phyloP scores from a whole-genome alignment of 2,113 vertebrate species.

The Proterorhinus semilunaris region DNA sequence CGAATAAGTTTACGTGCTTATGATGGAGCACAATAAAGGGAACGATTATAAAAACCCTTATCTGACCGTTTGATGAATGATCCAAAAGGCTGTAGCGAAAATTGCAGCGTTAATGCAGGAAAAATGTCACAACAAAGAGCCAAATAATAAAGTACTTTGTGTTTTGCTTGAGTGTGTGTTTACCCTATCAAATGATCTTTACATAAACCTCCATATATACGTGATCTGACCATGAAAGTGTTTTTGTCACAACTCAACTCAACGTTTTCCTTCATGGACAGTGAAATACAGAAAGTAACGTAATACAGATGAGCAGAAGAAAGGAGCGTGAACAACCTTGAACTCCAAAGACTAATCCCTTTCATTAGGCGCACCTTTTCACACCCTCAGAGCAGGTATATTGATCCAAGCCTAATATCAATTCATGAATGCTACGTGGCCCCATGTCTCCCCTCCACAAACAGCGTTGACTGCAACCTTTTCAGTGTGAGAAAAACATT shows the following conservation, averaged over 20 bases:
- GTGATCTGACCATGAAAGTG: not conserved
- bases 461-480: slow-evolving; percentile 29
- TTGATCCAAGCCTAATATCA: slow-evolving; percentile 74
- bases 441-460: slow-evolving; percentile 20
- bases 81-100: no score
- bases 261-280: not conserved
- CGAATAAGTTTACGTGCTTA: no score
- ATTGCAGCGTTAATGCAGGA: no score
- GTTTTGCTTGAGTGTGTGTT: no score
- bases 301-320: slow-evolving; percentile 31
- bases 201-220: not conserved
- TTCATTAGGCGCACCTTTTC: slow-evolving; percentile 70
- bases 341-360: slow-evolving; percentile 75
- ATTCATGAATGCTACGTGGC: slow-evolving; percentile 66
- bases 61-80: no score
- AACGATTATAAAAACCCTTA: no score
- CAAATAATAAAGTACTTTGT: no score
- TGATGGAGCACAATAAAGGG: not conserved
- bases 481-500: slow-evolving; percentile 13
- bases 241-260: not conserved
- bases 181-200: not conserved
- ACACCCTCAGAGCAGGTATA: slow-evolving; percentile 62
- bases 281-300: slow-evolving; percentile 9
- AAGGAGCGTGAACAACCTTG: slow-evolving; percentile 57
- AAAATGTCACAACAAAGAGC: no score